These are phyloP conservation scores for Chydorus sphaericus DNA, from an alignment of 2,888 invertebrate genomes.

Conservation along the genomic window DNA sequence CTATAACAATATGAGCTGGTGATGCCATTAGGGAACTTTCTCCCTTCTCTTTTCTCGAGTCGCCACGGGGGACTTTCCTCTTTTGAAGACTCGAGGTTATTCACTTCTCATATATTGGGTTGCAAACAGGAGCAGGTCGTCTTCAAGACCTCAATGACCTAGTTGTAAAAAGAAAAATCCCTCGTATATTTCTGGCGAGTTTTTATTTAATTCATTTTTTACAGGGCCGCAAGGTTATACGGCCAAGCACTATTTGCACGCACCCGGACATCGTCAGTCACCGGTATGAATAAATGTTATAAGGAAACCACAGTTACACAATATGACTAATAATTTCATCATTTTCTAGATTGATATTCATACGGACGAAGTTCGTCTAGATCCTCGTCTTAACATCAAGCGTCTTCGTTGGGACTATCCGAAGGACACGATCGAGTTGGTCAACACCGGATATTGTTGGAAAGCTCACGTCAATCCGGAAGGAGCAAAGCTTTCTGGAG, in stretches of 20 bases:
- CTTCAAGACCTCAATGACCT: too few species aligned
- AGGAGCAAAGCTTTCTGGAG: conserved; percentile 48
- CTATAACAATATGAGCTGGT: background rate
- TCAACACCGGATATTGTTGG: conserved; percentile 79
- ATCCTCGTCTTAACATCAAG: conserved; percentile 26
- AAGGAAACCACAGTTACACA: background rate
- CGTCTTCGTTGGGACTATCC: conserved; percentile 56
- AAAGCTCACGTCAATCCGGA: conserved; percentile 42
- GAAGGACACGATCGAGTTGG: conserved; percentile 29
- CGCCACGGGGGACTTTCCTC: too few species aligned
- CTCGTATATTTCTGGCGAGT: too few species aligned
- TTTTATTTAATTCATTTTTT: background rate
- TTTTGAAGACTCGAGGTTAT: background rate
- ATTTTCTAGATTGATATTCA: conserved; percentile 50
- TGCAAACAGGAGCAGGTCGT: too few species aligned
- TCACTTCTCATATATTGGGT: too few species aligned
- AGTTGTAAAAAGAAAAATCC: too few species aligned
- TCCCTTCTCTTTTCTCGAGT: background rate
- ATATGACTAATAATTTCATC: background rate
- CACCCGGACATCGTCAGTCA: conserved; percentile 2
- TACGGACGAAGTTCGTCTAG: conserved; percentile 43
- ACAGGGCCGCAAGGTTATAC: background rate
- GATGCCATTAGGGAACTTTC: background rate
- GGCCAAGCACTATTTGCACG: background rate
- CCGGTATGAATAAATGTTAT: background rate